These are phyloP conservation scores for Cybosia mesomella DNA, from an alignment of 2,888 invertebrate species.

Conservation along the genomic window DNA sequence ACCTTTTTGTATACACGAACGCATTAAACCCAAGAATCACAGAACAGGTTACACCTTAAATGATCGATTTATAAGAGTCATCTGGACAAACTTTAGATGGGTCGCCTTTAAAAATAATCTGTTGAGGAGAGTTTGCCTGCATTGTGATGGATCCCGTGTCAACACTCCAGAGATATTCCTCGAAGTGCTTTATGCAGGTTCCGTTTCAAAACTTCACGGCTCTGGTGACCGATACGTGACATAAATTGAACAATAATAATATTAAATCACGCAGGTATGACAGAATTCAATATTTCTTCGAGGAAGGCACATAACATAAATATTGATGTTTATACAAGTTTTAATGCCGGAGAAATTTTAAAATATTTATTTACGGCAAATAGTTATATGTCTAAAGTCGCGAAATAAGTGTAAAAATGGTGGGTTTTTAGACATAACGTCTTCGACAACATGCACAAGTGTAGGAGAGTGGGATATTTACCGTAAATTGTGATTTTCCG, in stretches of 20 bases:
- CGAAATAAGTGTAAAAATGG: no score
- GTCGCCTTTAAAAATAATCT: conserved; percentile 78
- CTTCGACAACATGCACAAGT: no score
- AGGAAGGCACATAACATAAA: conserved; percentile 3
- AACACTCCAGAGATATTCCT: conserved; percentile 78
- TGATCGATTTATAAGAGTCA: conserved; percentile 71
- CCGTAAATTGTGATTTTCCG: no score
- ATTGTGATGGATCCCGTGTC: conserved; percentile 77
- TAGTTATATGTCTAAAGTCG: not conserved
- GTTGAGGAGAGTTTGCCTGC: conserved; percentile 76
- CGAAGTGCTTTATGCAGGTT: conserved; percentile 76
- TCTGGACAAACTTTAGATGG: conserved; percentile 72
- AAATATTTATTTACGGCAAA: conserved; percentile 4
- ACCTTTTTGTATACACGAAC: conserved; percentile 37
- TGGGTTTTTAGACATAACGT: no score
- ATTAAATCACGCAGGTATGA: conserved; percentile 27
- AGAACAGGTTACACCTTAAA: conserved; percentile 52
- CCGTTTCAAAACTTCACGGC: conserved; percentile 80
- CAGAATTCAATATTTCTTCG: conserved; percentile 13
- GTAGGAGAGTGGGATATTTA: no score
- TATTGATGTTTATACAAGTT: conserved; percentile 12
- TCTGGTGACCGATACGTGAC: conserved; percentile 58
- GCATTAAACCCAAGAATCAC: conserved; percentile 52
- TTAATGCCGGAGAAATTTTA: conserved; percentile 8
- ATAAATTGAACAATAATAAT: conserved; percentile 59